Evolutionary conservation across 2,113 vertebrate species (phyloP).

Genomic region (Chlamydotis undulata): DNA sequence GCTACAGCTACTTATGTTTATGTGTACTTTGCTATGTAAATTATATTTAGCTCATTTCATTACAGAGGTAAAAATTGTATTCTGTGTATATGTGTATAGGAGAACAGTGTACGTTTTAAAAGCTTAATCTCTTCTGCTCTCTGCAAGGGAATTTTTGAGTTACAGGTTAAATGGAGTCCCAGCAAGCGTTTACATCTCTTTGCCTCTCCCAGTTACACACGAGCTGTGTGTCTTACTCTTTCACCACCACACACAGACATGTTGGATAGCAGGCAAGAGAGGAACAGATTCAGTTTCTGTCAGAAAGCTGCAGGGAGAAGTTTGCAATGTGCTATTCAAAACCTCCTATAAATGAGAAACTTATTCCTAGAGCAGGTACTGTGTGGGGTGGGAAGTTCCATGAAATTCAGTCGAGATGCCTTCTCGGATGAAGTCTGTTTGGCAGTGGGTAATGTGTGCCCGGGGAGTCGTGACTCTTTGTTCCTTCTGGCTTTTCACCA

Average conservation of each 20-base stretch:
- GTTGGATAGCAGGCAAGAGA: neutral
- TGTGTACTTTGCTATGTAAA: neutral
- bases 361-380: neutral
- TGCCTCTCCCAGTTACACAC: neutral
- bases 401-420: neutral
- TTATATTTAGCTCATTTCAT: neutral
- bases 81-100: neutral
- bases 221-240: neutral
- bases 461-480: neutral
- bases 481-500: constrained; percentile 13
- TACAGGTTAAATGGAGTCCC: constrained; percentile 32
- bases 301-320: constrained; percentile 41
- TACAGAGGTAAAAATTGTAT: neutral
- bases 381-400: neutral
- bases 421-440: neutral
- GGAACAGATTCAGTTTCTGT: constrained; percentile 33
- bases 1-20: neutral
- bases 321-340: neutral
- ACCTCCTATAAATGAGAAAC: constrained; percentile 7
- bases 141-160: constrained; percentile 47
- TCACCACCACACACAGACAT: neutral
- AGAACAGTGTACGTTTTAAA: neutral
- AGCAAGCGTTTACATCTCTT: neutral
- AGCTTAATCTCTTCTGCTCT: neutral
- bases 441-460: neutral